Conservation (phyloP, 2,888 invertebrate species). For the Oxystoma pomonae region DNA sequence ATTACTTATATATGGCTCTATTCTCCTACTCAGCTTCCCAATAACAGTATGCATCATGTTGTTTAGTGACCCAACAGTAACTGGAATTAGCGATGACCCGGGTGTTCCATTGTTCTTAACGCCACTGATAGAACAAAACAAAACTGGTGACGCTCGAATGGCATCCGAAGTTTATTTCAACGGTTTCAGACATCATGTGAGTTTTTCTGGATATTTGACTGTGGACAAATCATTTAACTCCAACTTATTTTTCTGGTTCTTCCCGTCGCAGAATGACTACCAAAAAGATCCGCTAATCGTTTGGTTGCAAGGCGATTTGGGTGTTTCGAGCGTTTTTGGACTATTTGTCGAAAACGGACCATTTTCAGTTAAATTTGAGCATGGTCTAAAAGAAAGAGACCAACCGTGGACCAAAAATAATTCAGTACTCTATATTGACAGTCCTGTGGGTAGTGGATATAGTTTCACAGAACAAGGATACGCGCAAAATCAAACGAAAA, state of each 20-base stretch:
- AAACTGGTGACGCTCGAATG: slow-evolving; percentile 60
- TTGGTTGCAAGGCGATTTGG: slow-evolving; percentile 87
- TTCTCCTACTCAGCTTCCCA: too few relatives aligned
- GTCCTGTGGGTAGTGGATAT: slow-evolving; percentile 85
- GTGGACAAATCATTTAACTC: slow-evolving; percentile 74
- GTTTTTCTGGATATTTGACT: slow-evolving; percentile 78
- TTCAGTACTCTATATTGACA: slow-evolving; percentile 84
- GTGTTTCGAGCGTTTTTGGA: slow-evolving; percentile 74
- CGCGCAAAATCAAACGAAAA: slow-evolving; percentile 72
- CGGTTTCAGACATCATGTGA: slow-evolving; percentile 56
- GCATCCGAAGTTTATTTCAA: slow-evolving; percentile 53
- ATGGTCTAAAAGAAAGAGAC: slow-evolving; percentile 54
- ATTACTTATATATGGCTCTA: too few relatives aligned
- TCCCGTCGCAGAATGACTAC: slow-evolving; percentile 62
- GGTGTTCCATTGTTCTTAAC: slow-evolving; percentile 71
- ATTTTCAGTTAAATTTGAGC: slow-evolving; percentile 50
- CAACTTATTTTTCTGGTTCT: slow-evolving; percentile 91
- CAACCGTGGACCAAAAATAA: slow-evolving; percentile 78
- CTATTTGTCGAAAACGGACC: slow-evolving; percentile 78
- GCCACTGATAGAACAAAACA: slow-evolving; percentile 66
- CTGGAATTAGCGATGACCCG: slow-evolving; percentile 37
- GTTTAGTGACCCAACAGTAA: too few relatives aligned
- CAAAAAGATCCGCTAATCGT: slow-evolving; percentile 67
- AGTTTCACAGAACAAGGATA: slow-evolving; percentile 84
- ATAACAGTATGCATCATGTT: too few relatives aligned